phyloP scores from a whole-genome alignment of 2,113 vertebrate genomes.

The Chionis minor region DNA sequence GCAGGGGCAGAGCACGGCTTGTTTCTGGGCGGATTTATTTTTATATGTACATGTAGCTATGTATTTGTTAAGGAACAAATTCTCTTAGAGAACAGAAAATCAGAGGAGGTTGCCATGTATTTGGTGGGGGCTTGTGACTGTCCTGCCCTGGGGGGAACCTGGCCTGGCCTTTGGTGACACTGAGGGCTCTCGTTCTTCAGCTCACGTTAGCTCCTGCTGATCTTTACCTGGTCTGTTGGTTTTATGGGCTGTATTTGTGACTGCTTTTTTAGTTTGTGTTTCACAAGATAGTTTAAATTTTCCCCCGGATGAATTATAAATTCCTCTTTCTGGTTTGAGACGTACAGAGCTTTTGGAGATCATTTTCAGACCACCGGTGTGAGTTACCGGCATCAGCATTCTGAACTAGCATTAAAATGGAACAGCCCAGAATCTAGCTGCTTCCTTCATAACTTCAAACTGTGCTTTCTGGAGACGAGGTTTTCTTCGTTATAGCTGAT shows the following conservation, averaged over 20 bases:
- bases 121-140: not conserved
- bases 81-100: not conserved
- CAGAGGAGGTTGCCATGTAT: not conserved
- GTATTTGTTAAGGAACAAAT: not conserved
- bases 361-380: not conserved
- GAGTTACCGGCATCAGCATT: not conserved
- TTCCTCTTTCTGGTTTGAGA: not conserved
- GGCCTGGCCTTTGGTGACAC: not conserved
- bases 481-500: not conserved
- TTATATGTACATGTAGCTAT: not conserved
- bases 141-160: not conserved
- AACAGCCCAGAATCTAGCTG: not conserved
- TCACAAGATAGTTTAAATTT: not conserved
- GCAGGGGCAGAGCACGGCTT: not conserved
- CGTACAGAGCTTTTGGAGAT: not conserved
- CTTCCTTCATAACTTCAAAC: not conserved
- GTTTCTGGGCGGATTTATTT: not conserved
- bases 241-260: not conserved
- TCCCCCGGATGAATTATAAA: not conserved
- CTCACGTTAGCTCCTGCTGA: not conserved
- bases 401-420: not conserved
- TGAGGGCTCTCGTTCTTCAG: not conserved
- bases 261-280: not conserved
- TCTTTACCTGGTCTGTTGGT: not conserved
- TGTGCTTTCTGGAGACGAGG: fast-evolving